Evolutionary conservation across 2,888 invertebrate genomes (phyloP).

Genomic region (Chalcis sispes): DNA sequence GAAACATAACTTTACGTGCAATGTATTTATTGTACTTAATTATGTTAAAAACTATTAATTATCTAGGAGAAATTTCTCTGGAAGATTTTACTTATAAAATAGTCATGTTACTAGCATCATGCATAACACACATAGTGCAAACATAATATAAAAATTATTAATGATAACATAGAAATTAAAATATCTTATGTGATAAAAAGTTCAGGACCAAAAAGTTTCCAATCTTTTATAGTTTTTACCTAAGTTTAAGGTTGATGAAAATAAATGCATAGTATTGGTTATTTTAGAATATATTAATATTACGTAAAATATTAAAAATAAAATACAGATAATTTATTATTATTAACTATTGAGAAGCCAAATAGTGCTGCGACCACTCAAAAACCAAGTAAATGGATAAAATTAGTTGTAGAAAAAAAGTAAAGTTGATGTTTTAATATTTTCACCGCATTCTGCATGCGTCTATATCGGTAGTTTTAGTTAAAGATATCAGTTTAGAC

Average conservation of each 20-base stretch:
- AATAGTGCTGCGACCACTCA: neutral
- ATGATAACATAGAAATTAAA: constrained; percentile 6
- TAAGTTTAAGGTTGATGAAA: neutral
- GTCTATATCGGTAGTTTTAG: constrained; percentile 1
- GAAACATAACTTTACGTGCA: constrained; percentile 54
- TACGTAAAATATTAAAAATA: constrained; percentile 7
- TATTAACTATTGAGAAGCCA: constrained; percentile 19
- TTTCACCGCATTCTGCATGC: constrained; percentile 35
- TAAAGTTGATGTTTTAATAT: constrained; percentile 18
- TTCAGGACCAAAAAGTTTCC: constrained; percentile 7
- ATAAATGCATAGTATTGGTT: neutral
- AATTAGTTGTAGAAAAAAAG: neutral
- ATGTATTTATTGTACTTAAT: constrained; percentile 43
- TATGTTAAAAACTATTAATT: too few species aligned
- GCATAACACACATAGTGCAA: too few species aligned
- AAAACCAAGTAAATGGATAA: constrained; percentile 28
- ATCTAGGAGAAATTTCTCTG: too few species aligned
- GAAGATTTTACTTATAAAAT: too few species aligned
- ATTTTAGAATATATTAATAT: constrained; percentile 16
- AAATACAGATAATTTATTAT: constrained; percentile 11
- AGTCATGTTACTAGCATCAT: neutral
- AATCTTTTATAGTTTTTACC: constrained; percentile 26
- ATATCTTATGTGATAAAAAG: constrained; percentile 15
- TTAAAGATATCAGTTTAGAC: too few species aligned
- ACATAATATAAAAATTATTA: constrained; percentile 23